Conservation (phyloP, 2,888 invertebrate genomes). For the Acleris cristana region DNA sequence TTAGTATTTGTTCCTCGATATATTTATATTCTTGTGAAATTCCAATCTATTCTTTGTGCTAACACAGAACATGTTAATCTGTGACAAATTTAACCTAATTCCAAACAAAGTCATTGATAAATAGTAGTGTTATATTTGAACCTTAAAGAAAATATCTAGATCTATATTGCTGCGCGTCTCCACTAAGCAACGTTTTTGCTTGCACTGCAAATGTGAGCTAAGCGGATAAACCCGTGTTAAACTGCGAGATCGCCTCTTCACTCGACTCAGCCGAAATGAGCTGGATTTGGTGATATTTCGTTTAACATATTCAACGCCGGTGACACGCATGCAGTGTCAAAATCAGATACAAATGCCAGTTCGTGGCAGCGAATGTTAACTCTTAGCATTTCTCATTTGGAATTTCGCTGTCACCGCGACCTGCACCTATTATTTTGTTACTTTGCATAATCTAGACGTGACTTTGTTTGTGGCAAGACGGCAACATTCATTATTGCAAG, state of each 20-base stretch:
- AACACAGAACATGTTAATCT: no score
- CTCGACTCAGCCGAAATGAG: constrained; percentile 12
- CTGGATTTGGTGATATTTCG: constrained; percentile 1
- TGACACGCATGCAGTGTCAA: no score
- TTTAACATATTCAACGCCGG: no score
- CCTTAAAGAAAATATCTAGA: no score
- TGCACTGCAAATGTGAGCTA: constrained; percentile 1
- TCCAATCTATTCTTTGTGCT: no score
- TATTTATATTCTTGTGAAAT: no score
- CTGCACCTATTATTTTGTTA: constrained; percentile 12
- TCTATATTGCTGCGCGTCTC: constrained; percentile 14
- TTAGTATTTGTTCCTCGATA: no score
- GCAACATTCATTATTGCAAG: constrained; percentile 6
- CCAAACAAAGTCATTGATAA: no score
- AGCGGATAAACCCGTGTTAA: constrained; percentile 18
- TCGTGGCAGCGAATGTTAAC: not conserved
- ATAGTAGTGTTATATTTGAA: no score
- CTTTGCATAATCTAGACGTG: constrained; percentile 13
- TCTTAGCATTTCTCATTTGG: constrained; percentile 17
- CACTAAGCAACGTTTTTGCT: constrained; percentile 10
- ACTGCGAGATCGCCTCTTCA: constrained; percentile 5
- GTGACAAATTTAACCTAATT: no score
- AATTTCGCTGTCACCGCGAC: constrained; percentile 10
- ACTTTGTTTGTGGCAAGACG: constrained; percentile 18
- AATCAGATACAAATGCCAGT: no score